Percentiles rank a stretch among this genome's conserved stretches.
phyloP scores from a whole-genome alignment of 2,113 vertebrate species.

The Corvus hawaiiensis region DNA sequence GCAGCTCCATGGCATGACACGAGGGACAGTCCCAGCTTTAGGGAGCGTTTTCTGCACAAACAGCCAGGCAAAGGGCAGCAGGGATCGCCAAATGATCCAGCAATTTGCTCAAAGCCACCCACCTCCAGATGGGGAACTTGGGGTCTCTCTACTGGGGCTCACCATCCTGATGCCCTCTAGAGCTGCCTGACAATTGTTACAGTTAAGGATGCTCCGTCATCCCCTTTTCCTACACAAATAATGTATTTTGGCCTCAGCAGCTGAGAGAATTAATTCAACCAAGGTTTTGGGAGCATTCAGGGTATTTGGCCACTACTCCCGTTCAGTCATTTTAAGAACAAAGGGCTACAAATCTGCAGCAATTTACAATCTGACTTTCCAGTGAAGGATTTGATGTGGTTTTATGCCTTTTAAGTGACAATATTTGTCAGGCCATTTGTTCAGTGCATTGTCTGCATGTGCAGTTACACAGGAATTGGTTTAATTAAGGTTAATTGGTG shows the following conservation, averaged over 20 bases:
- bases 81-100: not conserved
- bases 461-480: constrained; percentile 58
- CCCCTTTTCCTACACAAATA: not conserved
- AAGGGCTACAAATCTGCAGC: constrained; percentile 31
- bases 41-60: not conserved
- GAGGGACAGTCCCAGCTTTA: not conserved
- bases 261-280: not conserved
- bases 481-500: constrained; percentile 76
- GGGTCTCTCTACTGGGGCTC: not conserved
- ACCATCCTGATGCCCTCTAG: not conserved
- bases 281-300: not conserved
- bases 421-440: constrained; percentile 71
- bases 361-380: constrained; percentile 48
- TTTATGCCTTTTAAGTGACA: constrained; percentile 67
- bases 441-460: constrained; percentile 63
- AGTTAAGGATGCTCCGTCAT: not conserved
- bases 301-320: not conserved
- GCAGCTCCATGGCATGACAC: rapidly evolving
- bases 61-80: not conserved
- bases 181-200: not conserved
- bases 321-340: constrained; percentile 3
- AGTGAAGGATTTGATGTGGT: constrained; percentile 56
- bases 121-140: not conserved
- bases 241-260: not conserved
- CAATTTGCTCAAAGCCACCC: not conserved